These are phyloP conservation scores for Oligia latruncula DNA, from an alignment of 2,888 invertebrate genomes.

Conservation along the genomic window DNA sequence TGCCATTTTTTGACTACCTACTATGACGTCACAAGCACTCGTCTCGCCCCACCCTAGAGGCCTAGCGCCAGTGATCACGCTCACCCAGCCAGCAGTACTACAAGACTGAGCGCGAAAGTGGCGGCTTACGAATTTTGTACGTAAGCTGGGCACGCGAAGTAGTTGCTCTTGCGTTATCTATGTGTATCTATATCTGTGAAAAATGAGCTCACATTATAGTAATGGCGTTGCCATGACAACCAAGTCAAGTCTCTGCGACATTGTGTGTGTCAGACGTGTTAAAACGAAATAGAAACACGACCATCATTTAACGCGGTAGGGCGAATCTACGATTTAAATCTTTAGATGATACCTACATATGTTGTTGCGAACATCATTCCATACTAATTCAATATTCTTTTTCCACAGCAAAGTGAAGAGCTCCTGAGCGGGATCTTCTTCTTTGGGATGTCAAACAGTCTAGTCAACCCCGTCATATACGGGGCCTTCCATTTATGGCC, in stretches of 20 bases:
- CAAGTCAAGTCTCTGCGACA: neutral
- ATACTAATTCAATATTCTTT: neutral
- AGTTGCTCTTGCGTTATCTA: too few relatives aligned
- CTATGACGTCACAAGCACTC: too few relatives aligned
- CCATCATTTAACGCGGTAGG: neutral
- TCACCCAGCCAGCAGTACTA: too few relatives aligned
- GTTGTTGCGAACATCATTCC: neutral
- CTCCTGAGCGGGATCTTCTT: slow-evolving; percentile 94
- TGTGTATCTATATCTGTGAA: neutral
- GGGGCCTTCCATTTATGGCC: slow-evolving; percentile 96
- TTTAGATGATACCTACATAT: neutral
- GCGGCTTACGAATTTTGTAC: too few relatives aligned
- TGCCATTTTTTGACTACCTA: too few relatives aligned
- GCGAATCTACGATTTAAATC: neutral
- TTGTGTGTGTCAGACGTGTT: neutral
- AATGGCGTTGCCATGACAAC: neutral
- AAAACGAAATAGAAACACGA: neutral
- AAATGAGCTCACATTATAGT: neutral
- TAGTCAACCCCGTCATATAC: slow-evolving; percentile 96
- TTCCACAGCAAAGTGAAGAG: slow-evolving; percentile 91
- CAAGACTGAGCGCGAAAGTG: neutral
- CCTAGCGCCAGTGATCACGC: too few relatives aligned
- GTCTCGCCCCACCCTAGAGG: too few relatives aligned
- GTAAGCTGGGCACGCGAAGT: too few relatives aligned
- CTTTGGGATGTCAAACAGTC: slow-evolving; percentile 96